Base-by-base conservation (phyloP, 2,888 invertebrate species). In the Eupeodes latifasciatus region DNA sequence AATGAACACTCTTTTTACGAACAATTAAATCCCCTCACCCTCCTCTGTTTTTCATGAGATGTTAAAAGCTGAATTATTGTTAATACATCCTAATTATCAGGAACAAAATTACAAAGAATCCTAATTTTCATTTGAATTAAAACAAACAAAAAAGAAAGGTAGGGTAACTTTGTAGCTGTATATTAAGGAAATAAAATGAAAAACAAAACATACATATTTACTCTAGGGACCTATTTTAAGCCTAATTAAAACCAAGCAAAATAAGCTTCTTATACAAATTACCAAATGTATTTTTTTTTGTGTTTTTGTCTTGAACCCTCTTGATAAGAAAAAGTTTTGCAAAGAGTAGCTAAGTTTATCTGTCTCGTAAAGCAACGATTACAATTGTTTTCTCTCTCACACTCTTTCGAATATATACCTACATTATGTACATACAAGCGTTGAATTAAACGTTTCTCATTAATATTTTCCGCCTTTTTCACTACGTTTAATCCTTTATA, bases 381-480 rank as follows among this genome's bases (percentile, higher is more conserved):
- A 81, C 66, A 67, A 40, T 40, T 40, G 5, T 40, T 40, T 9
- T 9, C 40, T 40, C 5, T 40, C 40, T 40, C 40, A 7, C 40
- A 7, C 40, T 40, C 40, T 40, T 40, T 40, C 6, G 40, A 5
- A 9, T 7, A 40, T 7, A 19, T 0, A 19, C 19, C 19, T 19
- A 19, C 19, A 19, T 19, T 19, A 19, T 19, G 5, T 27, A 3
- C 49, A 47, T 47, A 51, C 55, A 75, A 69, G 64, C 51, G 75
- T 47, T 59, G 47, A 83, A 83, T 79, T 82, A 86, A 86, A 82
- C 59, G 82, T 71, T 75, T 59, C 79, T 53, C 86, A 86, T 86
- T 83, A 83, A 83, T 83, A 86, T 82, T 75, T 86, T 79, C 82
- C 62, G 72, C 74, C 74, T 78, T 44, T 67, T 55, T 88, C 72